Evolutionary conservation across 2,888 invertebrate genomes (phyloP).

Genomic region (Nomada fabriciana): DNA sequence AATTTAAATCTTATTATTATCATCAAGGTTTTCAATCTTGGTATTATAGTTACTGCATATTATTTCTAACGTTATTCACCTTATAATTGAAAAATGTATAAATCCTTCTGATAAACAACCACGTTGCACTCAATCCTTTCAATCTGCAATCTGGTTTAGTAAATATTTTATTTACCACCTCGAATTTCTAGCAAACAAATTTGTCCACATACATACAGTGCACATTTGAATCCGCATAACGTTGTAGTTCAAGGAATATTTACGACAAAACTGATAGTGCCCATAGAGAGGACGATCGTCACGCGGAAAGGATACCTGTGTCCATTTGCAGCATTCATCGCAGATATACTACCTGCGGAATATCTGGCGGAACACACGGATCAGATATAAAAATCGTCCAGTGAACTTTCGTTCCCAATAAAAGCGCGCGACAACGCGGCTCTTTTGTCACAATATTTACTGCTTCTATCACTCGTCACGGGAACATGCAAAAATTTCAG

Average conservation of each 20-base stretch:
- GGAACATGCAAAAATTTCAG: conserved; percentile 10
- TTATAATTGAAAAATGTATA: too few relatives aligned
- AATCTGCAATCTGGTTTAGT: too few relatives aligned
- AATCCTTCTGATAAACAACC: too few relatives aligned
- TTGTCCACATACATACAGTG: background rate
- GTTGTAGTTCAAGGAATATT: background rate
- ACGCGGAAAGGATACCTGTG: background rate
- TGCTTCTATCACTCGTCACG: background rate
- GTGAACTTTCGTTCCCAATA: conserved; percentile 16
- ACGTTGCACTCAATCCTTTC: too few relatives aligned
- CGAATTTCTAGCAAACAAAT: background rate
- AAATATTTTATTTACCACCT: too few relatives aligned
- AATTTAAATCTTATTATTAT: too few relatives aligned
- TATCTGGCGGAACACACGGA: background rate
- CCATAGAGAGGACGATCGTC: background rate
- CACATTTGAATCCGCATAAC: too few relatives aligned
- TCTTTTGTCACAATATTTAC: conserved; percentile 9
- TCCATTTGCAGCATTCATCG: background rate
- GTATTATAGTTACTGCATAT: too few relatives aligned
- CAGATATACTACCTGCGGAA: background rate
- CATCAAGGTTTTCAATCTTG: too few relatives aligned
- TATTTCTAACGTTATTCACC: too few relatives aligned
- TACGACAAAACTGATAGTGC: background rate
- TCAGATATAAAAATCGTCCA: conserved; percentile 17
- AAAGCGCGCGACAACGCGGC: conserved; percentile 3